phyloP scores from a whole-genome alignment of 1,140 invertebrate species.

The Atta colombica region DNA sequence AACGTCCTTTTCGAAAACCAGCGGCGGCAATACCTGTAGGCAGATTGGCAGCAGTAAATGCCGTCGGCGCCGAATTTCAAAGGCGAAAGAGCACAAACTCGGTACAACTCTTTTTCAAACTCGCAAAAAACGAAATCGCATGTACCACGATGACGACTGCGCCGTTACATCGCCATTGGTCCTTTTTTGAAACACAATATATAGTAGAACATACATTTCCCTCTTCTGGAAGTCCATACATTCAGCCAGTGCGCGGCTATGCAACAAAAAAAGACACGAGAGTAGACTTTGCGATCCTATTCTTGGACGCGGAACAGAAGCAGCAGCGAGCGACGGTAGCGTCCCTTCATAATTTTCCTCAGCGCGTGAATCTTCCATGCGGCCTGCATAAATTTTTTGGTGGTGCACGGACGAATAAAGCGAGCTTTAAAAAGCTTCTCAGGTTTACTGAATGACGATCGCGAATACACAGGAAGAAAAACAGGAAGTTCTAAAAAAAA shows the following conservation, averaged over 20 bases:
- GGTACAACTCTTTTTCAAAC: conserved; percentile 13
- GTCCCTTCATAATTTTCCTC: conserved; percentile 53
- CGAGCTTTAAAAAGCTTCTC: conserved; percentile 3
- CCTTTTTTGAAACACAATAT: conserved; percentile 69
- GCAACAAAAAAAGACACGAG: conserved; percentile 15
- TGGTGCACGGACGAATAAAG: conserved; percentile 34
- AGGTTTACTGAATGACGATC: conserved; percentile 30
- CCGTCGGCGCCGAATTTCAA: conserved; percentile 62
- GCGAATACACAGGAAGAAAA: not conserved
- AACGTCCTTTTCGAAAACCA: conserved; percentile 48
- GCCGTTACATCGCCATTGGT: conserved; percentile 3
- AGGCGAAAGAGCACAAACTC: conserved; percentile 36
- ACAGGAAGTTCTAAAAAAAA: not conserved
- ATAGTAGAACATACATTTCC: conserved; percentile 39
- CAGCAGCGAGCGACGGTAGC: not conserved
- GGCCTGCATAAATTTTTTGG: conserved; percentile 47
- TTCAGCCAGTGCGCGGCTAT: conserved; percentile 40
- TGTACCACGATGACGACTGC: not conserved
- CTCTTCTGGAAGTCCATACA: conserved; percentile 33
- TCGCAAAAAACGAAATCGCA: conserved; percentile 34
- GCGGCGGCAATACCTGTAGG: not conserved
- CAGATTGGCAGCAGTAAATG: not conserved
- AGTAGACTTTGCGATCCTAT: conserved; percentile 32
- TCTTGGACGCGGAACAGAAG: conserved; percentile 26
- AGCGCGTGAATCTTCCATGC: conserved; percentile 54